A percentile compares a stretch with the other conserved stretches of the same genome.
phyloP scores from a whole-genome alignment of 2,797 vertebrate species.

The Phrynocephalus vlangalii region DNA sequence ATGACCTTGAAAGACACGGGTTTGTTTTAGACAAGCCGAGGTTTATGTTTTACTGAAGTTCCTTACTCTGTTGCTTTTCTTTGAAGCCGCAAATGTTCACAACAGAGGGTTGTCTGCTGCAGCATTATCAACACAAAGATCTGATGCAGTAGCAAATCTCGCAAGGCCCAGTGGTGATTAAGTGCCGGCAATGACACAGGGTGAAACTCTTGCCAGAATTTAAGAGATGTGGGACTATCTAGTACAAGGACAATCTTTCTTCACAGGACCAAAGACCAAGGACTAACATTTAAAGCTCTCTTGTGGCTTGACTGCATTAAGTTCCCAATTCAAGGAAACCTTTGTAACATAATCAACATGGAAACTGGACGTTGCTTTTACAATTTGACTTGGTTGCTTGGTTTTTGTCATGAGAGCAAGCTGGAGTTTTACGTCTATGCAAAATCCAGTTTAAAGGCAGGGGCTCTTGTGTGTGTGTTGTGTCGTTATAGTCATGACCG shows the following conservation, averaged over 20 bases:
- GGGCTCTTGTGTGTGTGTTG: background rate
- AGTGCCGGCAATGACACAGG: conserved; percentile 72
- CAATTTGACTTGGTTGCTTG: conserved; percentile 21
- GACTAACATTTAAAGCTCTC: conserved; percentile 67
- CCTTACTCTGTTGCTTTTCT: conserved; percentile 48
- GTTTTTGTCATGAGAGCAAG: conserved; percentile 42
- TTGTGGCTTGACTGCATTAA: conserved; percentile 61
- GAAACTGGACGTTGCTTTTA: conserved; percentile 43
- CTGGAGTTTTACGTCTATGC: conserved; percentile 34
- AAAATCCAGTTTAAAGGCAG: conserved; percentile 34
- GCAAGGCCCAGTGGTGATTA: conserved; percentile 57
- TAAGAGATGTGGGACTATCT: conserved; percentile 62
- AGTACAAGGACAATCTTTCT: conserved; percentile 74
- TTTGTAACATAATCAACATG: conserved; percentile 50
- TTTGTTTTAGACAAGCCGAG: conserved; percentile 64
- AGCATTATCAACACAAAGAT: conserved; percentile 66
- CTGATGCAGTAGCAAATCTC: conserved; percentile 47
- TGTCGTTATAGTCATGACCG: too few relatives aligned
- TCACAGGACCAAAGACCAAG: conserved; percentile 70
- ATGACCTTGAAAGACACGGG: conserved; percentile 66
- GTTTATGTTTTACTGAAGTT: conserved; percentile 53
- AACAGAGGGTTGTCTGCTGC: conserved; percentile 68
- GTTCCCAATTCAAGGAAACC: conserved; percentile 62
- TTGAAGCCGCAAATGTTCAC: conserved; percentile 55
- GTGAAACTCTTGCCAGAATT: conserved; percentile 65